Base-by-base conservation (phyloP, 2,113 vertebrate genomes). In the Colossoma macropomum region DNA sequence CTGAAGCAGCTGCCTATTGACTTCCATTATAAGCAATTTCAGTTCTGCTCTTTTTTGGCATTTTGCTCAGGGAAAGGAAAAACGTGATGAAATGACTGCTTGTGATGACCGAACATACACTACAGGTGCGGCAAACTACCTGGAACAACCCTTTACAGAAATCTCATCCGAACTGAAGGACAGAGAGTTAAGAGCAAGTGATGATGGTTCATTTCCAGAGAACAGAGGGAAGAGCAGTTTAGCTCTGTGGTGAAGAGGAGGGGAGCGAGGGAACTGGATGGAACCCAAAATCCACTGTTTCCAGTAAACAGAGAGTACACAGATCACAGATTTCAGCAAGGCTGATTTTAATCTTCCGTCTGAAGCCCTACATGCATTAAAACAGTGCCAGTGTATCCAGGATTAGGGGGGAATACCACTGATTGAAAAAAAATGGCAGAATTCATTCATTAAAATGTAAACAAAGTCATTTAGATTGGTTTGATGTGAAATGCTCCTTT, bases 271-370 rank as follows among this genome's bases (percentile, higher is more conserved):
- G 54, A 80, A 65, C 79, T 88, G 87, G 89, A 87, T 66, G 79
- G n/a, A 52, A 63, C 81, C 87, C 90, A 91, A 91, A 85, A 80
- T 86, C 71, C 87, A 87, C 86, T 71, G 81, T 84, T 90, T 93
- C 89, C 87, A 92, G 86, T 89, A 82, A 87, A 86, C 76, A 77
- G 66, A 50, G 54, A 65, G 48, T 79, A 85, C 86, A 87, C 73
- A 87, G 30, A 80, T 9, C 52, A 19, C 38, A 69, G 28, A 32
- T 41, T 50, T 12, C 27, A 52, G 0, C 45, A 25, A 41, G 59
- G 32, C 1, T 45, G 19, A 52, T 13, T 52, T 5, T 45, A 23
- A 69, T 54, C 59, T 52, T 25, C 28, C 6, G 30, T 50, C 59
- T 59, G 54, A 65, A 16, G 21, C 19, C 28, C 10, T 17, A 25